phyloP scores from a whole-genome alignment of 2,888 invertebrate genomes.

The Andrena minutula region DNA sequence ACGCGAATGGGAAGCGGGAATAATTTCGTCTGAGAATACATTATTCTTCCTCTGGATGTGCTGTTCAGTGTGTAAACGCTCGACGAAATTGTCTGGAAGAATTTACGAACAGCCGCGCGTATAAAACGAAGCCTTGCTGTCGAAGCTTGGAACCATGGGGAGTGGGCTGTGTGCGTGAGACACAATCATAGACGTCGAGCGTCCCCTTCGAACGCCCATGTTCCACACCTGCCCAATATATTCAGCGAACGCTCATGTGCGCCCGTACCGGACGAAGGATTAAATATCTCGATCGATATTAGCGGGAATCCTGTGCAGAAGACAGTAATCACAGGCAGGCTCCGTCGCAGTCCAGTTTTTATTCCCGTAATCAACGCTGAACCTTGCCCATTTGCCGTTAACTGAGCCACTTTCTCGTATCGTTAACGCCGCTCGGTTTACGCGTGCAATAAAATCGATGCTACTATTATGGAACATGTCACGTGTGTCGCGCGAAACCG shows the following conservation, averaged over 20 bases:
- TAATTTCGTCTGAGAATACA: too few species aligned
- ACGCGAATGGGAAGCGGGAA: too few species aligned
- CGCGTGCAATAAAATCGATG: not conserved
- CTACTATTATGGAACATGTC: too few species aligned
- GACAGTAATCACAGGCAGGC: not conserved
- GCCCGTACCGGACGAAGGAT: not conserved
- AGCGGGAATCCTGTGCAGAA: not conserved
- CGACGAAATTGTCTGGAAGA: too few species aligned
- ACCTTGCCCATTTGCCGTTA: not conserved
- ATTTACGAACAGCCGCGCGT: too few species aligned
- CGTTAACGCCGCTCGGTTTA: not conserved
- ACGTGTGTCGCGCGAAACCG: too few species aligned
- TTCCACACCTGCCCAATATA: conserved; percentile 10
- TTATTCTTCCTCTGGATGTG: too few species aligned
- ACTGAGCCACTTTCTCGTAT: not conserved
- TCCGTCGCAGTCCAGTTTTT: not conserved
- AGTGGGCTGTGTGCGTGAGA: not conserved
- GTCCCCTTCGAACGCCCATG: not conserved
- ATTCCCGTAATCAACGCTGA: too few species aligned
- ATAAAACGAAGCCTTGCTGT: not conserved
- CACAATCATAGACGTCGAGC: conserved; percentile 1
- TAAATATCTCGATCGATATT: not conserved
- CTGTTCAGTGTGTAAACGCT: too few species aligned
- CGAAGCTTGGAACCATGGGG: not conserved
- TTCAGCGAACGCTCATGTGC: not conserved